Conservation (phyloP, 2,888 invertebrate species). For the Cerastis leucographa region DNA sequence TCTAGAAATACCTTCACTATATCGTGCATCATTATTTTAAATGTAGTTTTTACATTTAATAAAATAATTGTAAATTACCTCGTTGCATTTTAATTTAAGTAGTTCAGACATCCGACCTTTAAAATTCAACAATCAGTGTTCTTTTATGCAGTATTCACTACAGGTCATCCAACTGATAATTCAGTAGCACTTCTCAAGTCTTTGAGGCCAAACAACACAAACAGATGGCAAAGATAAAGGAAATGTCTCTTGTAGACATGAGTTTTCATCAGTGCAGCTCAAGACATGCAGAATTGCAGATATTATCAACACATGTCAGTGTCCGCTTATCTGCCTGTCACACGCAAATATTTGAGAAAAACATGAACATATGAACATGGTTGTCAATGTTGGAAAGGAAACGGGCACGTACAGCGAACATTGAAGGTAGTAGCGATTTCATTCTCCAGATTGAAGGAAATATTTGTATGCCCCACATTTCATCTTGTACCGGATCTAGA, state of each 20-base stretch:
- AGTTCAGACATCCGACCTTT: not conserved
- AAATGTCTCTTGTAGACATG: not conserved
- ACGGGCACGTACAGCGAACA: constrained; percentile 8
- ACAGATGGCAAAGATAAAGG: constrained; percentile 14
- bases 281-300: constrained; percentile 52
- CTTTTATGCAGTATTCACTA: not conserved
- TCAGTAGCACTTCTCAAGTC: not conserved
- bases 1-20: not conserved
- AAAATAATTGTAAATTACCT: not conserved
- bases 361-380: constrained; percentile 35
- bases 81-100: not conserved
- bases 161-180: not conserved
- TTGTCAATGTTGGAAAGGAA: constrained; percentile 40
- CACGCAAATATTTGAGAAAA: constrained; percentile 63
- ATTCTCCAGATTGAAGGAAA: constrained; percentile 25
- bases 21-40: not conserved
- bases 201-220: not conserved
- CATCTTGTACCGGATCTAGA: constrained; percentile 46
- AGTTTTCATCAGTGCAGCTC: constrained; percentile 28
- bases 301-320: constrained; percentile 55
- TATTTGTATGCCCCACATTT: constrained; percentile 55
- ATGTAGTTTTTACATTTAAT: not conserved
- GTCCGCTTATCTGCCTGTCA: constrained; percentile 62
- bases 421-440: constrained; percentile 16
- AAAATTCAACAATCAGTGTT: not conserved